A percentile compares a stretch with the other conserved stretches of the same genome.
These are phyloP conservation scores for Tortrix viridana DNA, from an alignment of 2,888 invertebrate genomes.

Conservation along the genomic window DNA sequence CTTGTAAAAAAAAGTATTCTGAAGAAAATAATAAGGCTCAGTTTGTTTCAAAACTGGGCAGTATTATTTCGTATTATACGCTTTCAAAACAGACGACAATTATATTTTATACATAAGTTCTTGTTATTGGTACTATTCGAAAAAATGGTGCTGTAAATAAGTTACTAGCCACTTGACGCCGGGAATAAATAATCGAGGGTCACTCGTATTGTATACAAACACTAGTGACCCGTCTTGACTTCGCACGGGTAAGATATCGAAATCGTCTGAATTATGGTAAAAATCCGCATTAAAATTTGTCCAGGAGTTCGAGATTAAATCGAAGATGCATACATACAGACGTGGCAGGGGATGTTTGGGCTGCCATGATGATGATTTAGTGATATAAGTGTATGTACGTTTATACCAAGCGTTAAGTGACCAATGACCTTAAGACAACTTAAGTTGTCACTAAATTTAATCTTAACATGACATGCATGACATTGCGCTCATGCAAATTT, in stretches of 20 bases:
- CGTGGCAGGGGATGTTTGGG: no score
- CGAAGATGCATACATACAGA: no score
- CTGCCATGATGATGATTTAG: neutral
- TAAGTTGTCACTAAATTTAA: conserved; percentile 28
- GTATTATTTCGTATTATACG: neutral
- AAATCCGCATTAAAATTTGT: no score
- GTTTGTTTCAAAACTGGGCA: neutral
- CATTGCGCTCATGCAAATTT: conserved; percentile 13
- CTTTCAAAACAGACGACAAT: conserved; percentile 1
- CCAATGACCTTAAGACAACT: conserved; percentile 25
- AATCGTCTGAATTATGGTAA: no score
- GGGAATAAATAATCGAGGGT: neutral
- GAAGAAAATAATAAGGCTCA: no score
- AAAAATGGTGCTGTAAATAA: conserved; percentile 32
- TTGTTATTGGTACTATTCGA: conserved; percentile 32
- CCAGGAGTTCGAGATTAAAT: no score
- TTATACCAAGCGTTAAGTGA: conserved; percentile 9
- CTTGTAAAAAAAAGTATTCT: no score
- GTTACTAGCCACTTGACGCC: conserved; percentile 22
- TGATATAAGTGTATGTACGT: neutral
- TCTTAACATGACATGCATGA: conserved; percentile 25
- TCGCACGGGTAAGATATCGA: no score
- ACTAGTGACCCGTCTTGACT: no score
- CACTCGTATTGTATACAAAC: no score
- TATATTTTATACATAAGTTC: neutral